Base-by-base conservation (phyloP, 1,140 invertebrate genomes). In the Babylonia areolata region DNA sequence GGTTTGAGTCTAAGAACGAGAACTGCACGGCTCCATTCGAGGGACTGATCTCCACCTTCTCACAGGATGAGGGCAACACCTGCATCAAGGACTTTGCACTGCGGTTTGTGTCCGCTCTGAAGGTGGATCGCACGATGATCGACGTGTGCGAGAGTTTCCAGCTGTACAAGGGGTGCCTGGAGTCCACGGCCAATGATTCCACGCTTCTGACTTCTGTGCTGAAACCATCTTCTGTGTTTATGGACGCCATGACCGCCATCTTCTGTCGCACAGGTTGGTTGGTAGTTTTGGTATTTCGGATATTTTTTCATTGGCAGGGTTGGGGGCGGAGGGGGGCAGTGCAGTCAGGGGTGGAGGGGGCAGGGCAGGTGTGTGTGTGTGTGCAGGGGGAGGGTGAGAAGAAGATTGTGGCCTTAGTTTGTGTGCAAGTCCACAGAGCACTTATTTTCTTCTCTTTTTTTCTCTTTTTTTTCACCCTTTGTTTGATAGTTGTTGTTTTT, bases 191-290 rank as follows among this genome's bases (percentile, higher is more conserved):
- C 35, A 3, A 28, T 17, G 39, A 77, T 28, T 2, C 15, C 17
- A 9, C 75, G 5, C 33, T 28, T 6, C 35, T 64, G 64, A 33
- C 31, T 1, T 35, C 33, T 39, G 54, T 69, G 11, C 31, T 82
- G 33, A 37, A 82, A 1, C 20, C 35, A 31, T 54, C 12, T 2
- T 28, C 2, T 23, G 54, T 17, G 20, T 82, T 35, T 42, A 37
- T 82, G 20, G 35, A 31, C 11, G 33, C 2, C 2, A 51, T 82
- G 35, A 51, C 17, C 33, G 54, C 20, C 31, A 15, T 40, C 33
- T 82, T 69, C 35, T 82, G 81, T 31, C 31, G 11, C 37, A 6
- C 12, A 82, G 81, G 81, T 82, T n/a, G 17, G 51, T 81, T 54
- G 71, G 15, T 75, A 33, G n/a, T 5, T 12, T 15, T 75, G n/a